These are phyloP conservation scores for Chiridota heheva DNA, from an alignment of 35 echinoderm and acorn worm species.

Conservation along the genomic window DNA sequence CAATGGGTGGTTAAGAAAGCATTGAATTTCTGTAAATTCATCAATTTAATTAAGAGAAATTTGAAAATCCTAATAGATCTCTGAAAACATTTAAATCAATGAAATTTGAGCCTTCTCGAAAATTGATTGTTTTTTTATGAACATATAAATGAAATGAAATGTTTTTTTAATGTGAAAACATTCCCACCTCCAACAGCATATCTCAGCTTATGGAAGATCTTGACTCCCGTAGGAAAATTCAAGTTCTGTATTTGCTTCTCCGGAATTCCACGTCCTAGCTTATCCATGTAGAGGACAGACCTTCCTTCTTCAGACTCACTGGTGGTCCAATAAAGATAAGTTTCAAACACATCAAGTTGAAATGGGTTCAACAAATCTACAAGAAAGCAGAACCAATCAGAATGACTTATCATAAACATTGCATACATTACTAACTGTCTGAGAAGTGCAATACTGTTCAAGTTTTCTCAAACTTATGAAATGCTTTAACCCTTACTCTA, in stretches of 20 bases:
- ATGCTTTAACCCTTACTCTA: too few species aligned
- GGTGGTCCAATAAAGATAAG: constrained; percentile 45
- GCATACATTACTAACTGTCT: too few species aligned
- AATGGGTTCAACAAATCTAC: constrained; percentile 40
- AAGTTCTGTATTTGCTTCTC: background rate
- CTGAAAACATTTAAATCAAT: background rate
- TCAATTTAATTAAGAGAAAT: background rate
- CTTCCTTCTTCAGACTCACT: background rate
- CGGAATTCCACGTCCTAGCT: constrained; percentile 43
- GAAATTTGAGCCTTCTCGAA: too few species aligned
- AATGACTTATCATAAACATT: background rate
- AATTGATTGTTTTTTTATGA: background rate
- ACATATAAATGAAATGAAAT: background rate
- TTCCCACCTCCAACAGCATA: constrained; percentile 29
- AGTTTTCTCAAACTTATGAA: too few species aligned
- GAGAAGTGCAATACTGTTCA: too few species aligned
- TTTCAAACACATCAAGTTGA: constrained; percentile 63
- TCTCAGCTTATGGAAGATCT: constrained; percentile 42
- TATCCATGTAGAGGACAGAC: constrained; percentile 24
- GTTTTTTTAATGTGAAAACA: background rate
- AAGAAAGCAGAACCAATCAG: background rate
- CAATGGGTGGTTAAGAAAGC: background rate
- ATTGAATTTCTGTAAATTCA: background rate
- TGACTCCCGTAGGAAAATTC: constrained; percentile 21
- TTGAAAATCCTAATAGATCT: background rate